These are phyloP conservation scores for Trachelus troglodyta DNA, from an alignment of 2,888 invertebrate species.

Conservation along the genomic window DNA sequence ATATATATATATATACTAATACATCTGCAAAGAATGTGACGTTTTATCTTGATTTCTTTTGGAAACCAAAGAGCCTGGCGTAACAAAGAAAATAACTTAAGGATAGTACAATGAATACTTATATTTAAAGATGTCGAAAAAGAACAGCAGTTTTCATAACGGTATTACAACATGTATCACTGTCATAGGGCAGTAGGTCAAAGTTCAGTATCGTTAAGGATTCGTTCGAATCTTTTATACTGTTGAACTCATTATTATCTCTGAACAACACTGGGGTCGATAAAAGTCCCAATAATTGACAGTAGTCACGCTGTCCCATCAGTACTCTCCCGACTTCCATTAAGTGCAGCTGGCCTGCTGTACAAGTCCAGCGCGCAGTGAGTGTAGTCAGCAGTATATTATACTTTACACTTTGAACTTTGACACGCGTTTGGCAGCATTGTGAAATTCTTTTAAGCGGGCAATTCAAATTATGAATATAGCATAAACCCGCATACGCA, in stretches of 20 bases:
- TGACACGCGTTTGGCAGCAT: background rate
- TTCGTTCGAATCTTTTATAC: slow-evolving; percentile 31
- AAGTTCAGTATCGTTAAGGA: background rate
- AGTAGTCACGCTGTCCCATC: slow-evolving; percentile 2
- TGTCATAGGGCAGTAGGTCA: background rate
- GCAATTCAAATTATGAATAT: background rate
- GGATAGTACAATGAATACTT: background rate
- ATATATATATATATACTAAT: background rate
- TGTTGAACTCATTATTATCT: slow-evolving; percentile 30
- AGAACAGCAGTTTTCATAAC: background rate
- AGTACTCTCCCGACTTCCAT: background rate
- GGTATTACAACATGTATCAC: background rate
- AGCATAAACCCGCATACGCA: background rate
- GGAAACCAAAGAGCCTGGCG: background rate
- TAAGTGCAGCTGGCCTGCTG: background rate
- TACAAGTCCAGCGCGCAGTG: background rate
- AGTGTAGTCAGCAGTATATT: background rate
- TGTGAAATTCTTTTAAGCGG: background rate
- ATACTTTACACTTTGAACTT: background rate
- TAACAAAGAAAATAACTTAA: background rate
- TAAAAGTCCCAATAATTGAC: slow-evolving; percentile 23
- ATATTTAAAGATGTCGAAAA: background rate
- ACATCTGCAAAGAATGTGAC: background rate
- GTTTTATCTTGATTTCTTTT: background rate
- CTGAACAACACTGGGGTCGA: slow-evolving; percentile 28